Conservation (phyloP, 2,888 invertebrate genomes). For the Antheraea assamensis region DNA sequence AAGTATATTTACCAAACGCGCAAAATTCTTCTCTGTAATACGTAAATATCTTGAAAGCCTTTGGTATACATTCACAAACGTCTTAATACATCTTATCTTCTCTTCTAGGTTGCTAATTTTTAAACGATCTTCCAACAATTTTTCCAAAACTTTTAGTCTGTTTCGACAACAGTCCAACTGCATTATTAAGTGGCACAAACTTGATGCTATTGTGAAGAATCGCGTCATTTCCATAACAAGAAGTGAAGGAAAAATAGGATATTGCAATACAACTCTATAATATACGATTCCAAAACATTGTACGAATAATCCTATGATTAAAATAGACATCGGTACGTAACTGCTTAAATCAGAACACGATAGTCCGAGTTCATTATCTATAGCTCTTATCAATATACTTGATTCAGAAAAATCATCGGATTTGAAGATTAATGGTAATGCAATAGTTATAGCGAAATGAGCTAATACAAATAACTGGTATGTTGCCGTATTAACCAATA, state of each 20-base stretch:
- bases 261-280: background rate
- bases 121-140: background rate
- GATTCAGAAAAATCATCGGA: background rate
- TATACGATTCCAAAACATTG: background rate
- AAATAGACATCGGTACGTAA: background rate
- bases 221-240: background rate
- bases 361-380: background rate
- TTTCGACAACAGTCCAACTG: background rate
- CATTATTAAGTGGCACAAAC: background rate
- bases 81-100: background rate
- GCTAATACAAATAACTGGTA: background rate
- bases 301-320: background rate
- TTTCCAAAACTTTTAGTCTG: background rate
- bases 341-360: background rate
- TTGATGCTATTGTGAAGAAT: background rate
- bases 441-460: background rate
- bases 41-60: background rate
- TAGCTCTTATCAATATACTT: background rate
- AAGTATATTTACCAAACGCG: background rate
- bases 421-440: background rate
- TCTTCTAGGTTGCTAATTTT: background rate
- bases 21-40: background rate
- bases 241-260: no score
- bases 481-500: background rate
- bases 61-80: background rate